Percentiles rank a stretch among this genome's conserved stretches.
These are phyloP conservation scores for Drosophila setifemur DNA, from an alignment of 1,140 invertebrate species.

Conservation along the genomic window DNA sequence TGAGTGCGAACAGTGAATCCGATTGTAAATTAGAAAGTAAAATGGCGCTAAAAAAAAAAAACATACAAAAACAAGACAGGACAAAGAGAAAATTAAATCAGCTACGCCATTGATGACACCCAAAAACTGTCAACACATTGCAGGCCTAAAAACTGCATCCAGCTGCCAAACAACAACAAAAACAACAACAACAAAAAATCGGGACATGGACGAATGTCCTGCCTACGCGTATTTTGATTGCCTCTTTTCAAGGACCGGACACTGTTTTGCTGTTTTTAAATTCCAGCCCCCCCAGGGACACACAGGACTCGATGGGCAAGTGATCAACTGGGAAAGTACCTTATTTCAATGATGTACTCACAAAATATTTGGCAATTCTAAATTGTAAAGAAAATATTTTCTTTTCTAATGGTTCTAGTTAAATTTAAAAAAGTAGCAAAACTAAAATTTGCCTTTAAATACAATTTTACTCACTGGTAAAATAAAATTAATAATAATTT, in stretches of 20 bases:
- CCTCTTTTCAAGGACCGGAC: background rate
- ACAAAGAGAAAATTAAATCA: slow-evolving; percentile 29
- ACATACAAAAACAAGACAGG: background rate
- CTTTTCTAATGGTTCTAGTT: too few relatives aligned
- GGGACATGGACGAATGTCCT: background rate
- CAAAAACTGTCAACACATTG: background rate
- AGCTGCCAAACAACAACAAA: background rate
- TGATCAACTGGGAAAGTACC: too few relatives aligned
- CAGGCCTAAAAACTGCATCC: background rate
- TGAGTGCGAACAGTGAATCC: slow-evolving; percentile 17
- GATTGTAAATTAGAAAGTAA: slow-evolving; percentile 28
- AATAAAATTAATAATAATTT: too few relatives aligned
- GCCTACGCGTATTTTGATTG: slow-evolving; percentile 10
- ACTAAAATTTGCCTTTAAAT: too few relatives aligned
- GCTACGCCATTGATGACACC: slow-evolving; percentile 7
- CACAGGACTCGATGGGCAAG: background rate
- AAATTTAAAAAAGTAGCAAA: too few relatives aligned
- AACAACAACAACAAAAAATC: background rate
- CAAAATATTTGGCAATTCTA: too few relatives aligned
- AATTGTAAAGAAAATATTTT: too few relatives aligned
- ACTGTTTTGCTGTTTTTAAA: background rate
- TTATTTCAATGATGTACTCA: too few relatives aligned
- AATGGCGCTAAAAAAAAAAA: background rate
- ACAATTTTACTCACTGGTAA: too few relatives aligned
- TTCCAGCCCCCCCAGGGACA: too few relatives aligned